These are phyloP conservation scores for Melospiza georgiana DNA, from an alignment of 2,113 vertebrate species.

Conservation along the genomic window DNA sequence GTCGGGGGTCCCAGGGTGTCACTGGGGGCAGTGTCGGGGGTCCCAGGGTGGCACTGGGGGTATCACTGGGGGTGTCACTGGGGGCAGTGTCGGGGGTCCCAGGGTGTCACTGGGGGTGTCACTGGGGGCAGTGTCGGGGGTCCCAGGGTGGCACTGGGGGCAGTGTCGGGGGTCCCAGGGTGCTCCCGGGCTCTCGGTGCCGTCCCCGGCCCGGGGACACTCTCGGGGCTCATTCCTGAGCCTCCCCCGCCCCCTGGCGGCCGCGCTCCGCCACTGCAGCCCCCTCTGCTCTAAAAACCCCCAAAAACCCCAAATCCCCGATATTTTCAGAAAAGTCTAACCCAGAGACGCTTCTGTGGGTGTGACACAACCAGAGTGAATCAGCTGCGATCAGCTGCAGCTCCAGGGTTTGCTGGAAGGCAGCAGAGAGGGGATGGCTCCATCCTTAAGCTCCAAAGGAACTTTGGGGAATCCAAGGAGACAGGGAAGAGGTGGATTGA, in stretches of 20 bases:
- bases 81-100: too few relatives aligned
- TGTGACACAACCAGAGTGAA: accelerated
- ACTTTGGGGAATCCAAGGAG: neutral
- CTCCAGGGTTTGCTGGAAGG: neutral
- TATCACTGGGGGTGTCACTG: too few relatives aligned
- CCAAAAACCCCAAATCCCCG: too few relatives aligned
- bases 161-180: neutral
- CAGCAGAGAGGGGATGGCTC: neutral
- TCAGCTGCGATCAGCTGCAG: accelerated
- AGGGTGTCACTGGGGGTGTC: too few relatives aligned
- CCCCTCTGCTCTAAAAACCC: neutral
- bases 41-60: neutral
- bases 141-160: neutral
- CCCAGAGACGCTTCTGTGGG: neutral
- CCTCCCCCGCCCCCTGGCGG: constrained; percentile 50
- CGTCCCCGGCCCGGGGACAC: neutral
- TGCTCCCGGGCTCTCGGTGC: neutral
- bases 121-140: too few relatives aligned
- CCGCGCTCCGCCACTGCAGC: neutral
- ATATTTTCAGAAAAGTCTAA: neutral
- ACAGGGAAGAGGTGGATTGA: neutral
- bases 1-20: neutral
- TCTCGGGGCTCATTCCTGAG: neutral
- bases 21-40: neutral
- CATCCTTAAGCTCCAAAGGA: neutral